Conservation (phyloP, 1,140 invertebrate genomes). For the Spodoptera litura region DNA sequence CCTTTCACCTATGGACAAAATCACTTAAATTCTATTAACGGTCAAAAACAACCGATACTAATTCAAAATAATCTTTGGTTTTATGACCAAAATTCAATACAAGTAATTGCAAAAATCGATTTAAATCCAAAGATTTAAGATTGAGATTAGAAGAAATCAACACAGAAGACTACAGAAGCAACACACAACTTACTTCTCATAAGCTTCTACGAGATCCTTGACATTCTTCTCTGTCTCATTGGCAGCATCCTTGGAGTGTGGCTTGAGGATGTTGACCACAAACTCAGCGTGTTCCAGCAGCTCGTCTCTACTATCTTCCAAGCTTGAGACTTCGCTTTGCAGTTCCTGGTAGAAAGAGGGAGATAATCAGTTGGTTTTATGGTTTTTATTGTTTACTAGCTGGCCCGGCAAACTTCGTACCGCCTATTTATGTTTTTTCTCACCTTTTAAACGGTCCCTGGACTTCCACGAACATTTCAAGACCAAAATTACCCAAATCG, state of each 20-base stretch:
- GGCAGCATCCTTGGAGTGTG: slow-evolving; percentile 87
- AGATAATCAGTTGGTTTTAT: neutral
- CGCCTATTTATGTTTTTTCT: too few species aligned
- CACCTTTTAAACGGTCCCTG: too few species aligned
- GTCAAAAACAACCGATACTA: too few species aligned
- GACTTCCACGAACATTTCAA: too few species aligned
- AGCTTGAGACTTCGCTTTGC: slow-evolving; percentile 72
- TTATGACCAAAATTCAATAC: too few species aligned
- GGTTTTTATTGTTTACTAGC: too few species aligned
- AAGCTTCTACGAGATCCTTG: slow-evolving; percentile 86
- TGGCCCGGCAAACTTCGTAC: too few species aligned
- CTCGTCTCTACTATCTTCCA: slow-evolving; percentile 78
- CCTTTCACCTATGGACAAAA: neutral
- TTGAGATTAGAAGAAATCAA: neutral
- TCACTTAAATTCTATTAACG: neutral
- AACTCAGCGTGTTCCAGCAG: slow-evolving; percentile 81
- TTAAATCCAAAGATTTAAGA: too few species aligned
- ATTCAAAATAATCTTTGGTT: too few species aligned
- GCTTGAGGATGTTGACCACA: slow-evolving; percentile 87
- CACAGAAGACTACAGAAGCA: slow-evolving; percentile 48
- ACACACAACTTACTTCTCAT: slow-evolving; percentile 87
- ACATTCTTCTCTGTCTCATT: slow-evolving; percentile 86
- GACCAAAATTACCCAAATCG: too few species aligned
- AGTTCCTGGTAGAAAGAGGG: slow-evolving; percentile 67
- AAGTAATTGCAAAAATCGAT: too few species aligned